Base-by-base conservation (phyloP, 2,113 vertebrate species). In the Panthera tigris region DNA sequence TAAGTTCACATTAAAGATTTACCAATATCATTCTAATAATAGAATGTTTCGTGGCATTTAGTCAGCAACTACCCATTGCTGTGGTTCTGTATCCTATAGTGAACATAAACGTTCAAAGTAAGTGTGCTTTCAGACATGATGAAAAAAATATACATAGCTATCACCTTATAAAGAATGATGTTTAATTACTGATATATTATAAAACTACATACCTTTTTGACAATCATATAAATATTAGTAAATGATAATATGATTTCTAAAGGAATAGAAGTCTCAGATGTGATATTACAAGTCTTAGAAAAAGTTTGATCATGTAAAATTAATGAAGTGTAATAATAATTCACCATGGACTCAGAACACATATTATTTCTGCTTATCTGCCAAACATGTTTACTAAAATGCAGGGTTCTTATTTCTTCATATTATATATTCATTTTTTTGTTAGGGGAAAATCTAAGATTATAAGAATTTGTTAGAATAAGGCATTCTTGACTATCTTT, bases 1-100 rank as follows among this genome's bases (percentile, higher is more conserved):
- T 98, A 98, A 97, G 74, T 98, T 52, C 89, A 12, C 0, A 55
- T 95, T 96, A 95, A 98, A 98, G 71, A 88, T 95, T 98, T 98
- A 97, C 80, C 48, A 98, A 95, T 74, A 89, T 71, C 50, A 90
- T 91, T 97, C 94, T 97, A 97, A 73, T 95, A 92, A 95, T 93
- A 94, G 92, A 71, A 52, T 97, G 82, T 97, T 95, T 69, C 18
- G 21, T 89, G 95, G 94, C 81, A 76, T 93, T 98, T 65, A 85
- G n/a, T 61, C 45, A 73, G 61, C 0, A 78, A 84, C 13, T 68
- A 81, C 11, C 10, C 10, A 33, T 6, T 39, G 36, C 41, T 74
- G 65, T 73, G 29, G 5, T 90, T 96, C 16, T 93, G n/a, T 61
- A 83, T 69, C 9, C 36, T 76, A 33, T 68, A 5, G 0, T 84